phyloP scores from a whole-genome alignment of 2,113 vertebrate genomes.

The Caloenas nicobarica region DNA sequence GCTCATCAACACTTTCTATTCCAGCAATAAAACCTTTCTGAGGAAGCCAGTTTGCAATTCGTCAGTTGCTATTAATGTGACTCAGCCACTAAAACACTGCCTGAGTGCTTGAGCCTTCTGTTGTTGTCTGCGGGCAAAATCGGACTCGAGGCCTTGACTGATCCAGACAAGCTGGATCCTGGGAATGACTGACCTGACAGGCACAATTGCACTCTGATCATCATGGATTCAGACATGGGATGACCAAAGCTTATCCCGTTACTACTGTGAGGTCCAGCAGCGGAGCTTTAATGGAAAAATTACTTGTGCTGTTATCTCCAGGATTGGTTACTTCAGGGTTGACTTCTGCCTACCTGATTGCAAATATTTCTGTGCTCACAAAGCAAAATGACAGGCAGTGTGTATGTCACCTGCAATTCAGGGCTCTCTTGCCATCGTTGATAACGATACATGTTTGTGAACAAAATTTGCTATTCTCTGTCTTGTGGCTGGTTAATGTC shows the following conservation, averaged over 20 bases:
- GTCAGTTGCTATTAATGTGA: conserved; percentile 37
- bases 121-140: conserved; percentile 69
- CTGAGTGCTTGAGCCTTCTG: background rate
- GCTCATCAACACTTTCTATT: conserved; percentile 79
- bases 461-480: background rate
- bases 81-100: background rate
- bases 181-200: conserved; percentile 69
- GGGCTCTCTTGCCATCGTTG: conserved; percentile 64
- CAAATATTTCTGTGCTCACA: conserved; percentile 68
- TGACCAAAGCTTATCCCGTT: conserved; percentile 72
- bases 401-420: conserved; percentile 68
- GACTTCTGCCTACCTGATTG: conserved; percentile 67
- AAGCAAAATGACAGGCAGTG: conserved; percentile 74
- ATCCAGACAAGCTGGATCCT: conserved; percentile 70
- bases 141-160: conserved; percentile 65
- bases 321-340: conserved; percentile 68
- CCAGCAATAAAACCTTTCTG: conserved; percentile 78
- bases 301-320: conserved; percentile 68
- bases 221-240: conserved; percentile 67
- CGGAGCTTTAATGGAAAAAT: conserved; percentile 60
- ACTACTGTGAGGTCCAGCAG: conserved; percentile 69
- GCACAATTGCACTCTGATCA: conserved; percentile 40
- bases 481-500: background rate
- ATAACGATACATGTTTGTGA: background rate
- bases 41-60: conserved; percentile 75